Base-by-base conservation (phyloP, 2,888 invertebrate species). In the Eremobia ochroleuca region DNA sequence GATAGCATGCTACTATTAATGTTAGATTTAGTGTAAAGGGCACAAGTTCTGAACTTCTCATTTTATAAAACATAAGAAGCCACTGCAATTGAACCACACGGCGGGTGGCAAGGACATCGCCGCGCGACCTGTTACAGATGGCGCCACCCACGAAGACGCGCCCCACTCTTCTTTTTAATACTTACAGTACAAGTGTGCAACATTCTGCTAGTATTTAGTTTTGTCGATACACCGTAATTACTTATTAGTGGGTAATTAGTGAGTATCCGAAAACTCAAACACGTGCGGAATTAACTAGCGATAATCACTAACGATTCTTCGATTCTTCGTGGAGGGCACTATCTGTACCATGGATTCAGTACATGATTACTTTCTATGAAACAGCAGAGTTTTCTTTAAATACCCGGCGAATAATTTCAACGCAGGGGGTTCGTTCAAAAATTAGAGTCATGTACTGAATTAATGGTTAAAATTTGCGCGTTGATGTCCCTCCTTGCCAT, bases 391-490 rank as follows among this genome's bases (percentile, higher is more conserved):
- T 8, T 25, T 49, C 21, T 49, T 49, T 21, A 21, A 49, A 21
- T 49, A 49, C 46, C 21, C 21, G 52, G 25, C 25, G 52, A 1
- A 52, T 52, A 25, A 52, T 52, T 25, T 52, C 11, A 43, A 43
- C 43, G 43, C 13, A 0, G 46, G 6, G 25, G 11, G 25, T n/a
- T n/a, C n/a, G 25, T 11, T 52, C 52, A 52, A n/a, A n/a, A n/a
- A n/a, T n/a, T n/a, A n/a, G 52, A 52, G n/a, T n/a, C 52, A 52
- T 52, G 52, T 52, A 52, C 52, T 52, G n/a, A 52, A 52, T 52
- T 11, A 4, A 52, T 11, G 52, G 25, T 52, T 52, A 49, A 49
- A 49, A 6, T n/a, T n/a, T n/a, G 52, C 11, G n/a, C 52, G 3
- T 52, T 3, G 1, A 52, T n/a, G 52, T 52, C 9, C 9, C 9